Evolutionary conservation across 1,140 invertebrate genomes (phyloP), one percentile per base, ranked within the genome.

Genomic region (Cyclargus thomasi): DNA sequence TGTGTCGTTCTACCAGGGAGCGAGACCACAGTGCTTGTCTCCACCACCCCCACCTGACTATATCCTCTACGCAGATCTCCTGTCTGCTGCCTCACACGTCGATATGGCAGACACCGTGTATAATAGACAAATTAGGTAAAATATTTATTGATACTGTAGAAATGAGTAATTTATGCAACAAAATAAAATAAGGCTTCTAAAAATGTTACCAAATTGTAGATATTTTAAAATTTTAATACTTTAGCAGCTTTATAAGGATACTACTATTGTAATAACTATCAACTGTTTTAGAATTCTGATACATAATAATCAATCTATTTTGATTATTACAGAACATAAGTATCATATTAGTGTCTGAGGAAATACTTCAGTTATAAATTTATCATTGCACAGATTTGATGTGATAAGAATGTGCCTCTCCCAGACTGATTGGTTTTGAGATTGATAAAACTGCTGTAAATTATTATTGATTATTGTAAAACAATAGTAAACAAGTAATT

Each of bases 1-100:
- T 74, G 95, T 96, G 77, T 94, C 94, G 65, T 95, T 96, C 89
- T 96, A 95, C 90, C 95, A 95, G 90, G 94, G 94, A 81, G 94
- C 93, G 82, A 92, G 94, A 85, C 94, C 95, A 23, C 93, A 94
- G 86, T 93, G 93, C 85, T 91, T 95, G 73, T 93, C 93, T 72
- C 92, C 95, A 73, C 94, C 93, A 73, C 90, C 81, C 80, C 81
- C 74, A 53, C 82, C 81, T 70, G 89, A 80, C 63, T 87, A 80
- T 90, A 91, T 83, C 74, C 83, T 85, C 59, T 92, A 87, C 85
- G 88, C 88, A 55, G 81, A 83, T 65, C 73, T 87, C 63, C 81
- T 87, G 62, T 84, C 86, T 57, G 85, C 85, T 73, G 85, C 81
- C 63, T 79, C 80, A 55, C 81, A 84, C 79, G 75, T 75, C 47